Conservation (phyloP, 2,888 invertebrate species). For the Scaptomyza polygonia region DNA sequence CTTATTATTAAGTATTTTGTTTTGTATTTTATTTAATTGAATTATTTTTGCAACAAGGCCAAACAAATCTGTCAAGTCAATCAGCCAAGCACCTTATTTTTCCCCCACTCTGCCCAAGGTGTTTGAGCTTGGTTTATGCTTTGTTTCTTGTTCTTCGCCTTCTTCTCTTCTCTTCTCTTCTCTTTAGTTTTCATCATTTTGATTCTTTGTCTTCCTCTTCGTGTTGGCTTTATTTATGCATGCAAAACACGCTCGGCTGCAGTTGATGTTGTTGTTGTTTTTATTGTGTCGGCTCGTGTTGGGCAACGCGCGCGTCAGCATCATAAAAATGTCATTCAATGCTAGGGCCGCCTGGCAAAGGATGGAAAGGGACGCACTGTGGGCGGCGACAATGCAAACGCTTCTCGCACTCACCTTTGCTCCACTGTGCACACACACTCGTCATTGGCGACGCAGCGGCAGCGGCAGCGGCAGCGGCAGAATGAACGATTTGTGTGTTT, state of each 20-base stretch:
- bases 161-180: constrained; percentile 6
- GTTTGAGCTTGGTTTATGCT: constrained; percentile 21
- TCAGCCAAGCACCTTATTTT: constrained; percentile 35
- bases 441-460: constrained; percentile 6
- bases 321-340: constrained; percentile 77
- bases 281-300: constrained; percentile 62
- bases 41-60: constrained; percentile 15
- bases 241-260: constrained; percentile 69
- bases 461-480: constrained; percentile 49
- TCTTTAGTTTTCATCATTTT: background rate
- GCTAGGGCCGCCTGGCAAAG: constrained; percentile 34
- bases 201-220: constrained; percentile 22
- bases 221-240: constrained; percentile 67
- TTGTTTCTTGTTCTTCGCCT: background rate
- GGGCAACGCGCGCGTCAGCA: constrained; percentile 77
- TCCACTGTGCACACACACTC: constrained; percentile 58
- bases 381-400: constrained; percentile 11
- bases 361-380: constrained; percentile 24
- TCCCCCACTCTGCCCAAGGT: constrained; percentile 9
- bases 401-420: constrained; percentile 15
- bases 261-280: constrained; percentile 27
- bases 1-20: constrained; percentile 29
- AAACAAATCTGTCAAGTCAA: constrained; percentile 53
- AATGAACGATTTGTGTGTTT: constrained; percentile 80
- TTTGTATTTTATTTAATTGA: background rate